These are phyloP conservation scores for Gobiocypris rarus DNA, from an alignment of 2,113 vertebrate genomes.

Conservation along the genomic window DNA sequence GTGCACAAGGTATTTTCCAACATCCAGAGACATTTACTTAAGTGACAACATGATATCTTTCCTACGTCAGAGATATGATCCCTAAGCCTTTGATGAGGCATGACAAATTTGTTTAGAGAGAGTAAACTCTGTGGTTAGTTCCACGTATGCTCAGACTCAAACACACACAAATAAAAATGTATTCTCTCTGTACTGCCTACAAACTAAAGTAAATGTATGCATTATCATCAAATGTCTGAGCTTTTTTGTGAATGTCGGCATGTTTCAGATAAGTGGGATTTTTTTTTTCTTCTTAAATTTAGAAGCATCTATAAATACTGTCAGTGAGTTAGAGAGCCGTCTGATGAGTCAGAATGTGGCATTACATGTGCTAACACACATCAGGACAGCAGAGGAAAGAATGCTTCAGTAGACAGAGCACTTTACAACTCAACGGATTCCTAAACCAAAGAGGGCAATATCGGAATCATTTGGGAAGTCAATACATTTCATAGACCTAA, in stretches of 20 bases:
- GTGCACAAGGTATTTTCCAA: not conserved
- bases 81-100: conserved; percentile 1
- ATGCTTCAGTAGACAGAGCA: not conserved
- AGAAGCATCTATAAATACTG: conserved; percentile 11
- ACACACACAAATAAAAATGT: not conserved
- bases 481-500: too few relatives aligned
- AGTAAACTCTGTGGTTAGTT: not conserved
- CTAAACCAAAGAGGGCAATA: not conserved
- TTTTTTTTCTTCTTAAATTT: conserved; percentile 8
- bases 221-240: not conserved
- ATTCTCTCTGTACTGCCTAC: not conserved
- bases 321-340: not conserved
- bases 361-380: not conserved
- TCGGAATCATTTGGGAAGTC: not conserved
- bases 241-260: not conserved
- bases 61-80: not conserved
- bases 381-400: not conserved
- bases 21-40: conserved; percentile 6
- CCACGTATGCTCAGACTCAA: conserved; percentile 1
- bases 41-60: not conserved
- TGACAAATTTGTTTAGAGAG: conserved; percentile 3
- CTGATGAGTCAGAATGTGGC: conserved; percentile 18
- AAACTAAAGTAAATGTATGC: not conserved
- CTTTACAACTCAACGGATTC: not conserved
- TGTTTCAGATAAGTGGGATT: not conserved